Conservation (phyloP, 2,113 vertebrate species). For the Centropus bengalensis region DNA sequence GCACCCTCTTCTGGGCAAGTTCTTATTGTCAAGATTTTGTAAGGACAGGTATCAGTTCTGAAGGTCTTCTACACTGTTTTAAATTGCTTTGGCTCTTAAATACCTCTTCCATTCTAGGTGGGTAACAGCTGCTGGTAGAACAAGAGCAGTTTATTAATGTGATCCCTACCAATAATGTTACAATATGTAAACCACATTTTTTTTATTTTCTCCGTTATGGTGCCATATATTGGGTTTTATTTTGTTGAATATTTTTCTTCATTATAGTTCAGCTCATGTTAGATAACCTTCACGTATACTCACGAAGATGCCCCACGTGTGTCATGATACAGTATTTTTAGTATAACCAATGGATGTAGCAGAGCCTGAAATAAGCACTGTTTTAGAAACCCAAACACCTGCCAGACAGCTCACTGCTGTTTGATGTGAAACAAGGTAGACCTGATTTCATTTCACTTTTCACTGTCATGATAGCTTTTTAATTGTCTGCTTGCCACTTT, state of each 20-base stretch:
- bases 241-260: background rate
- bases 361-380: background rate
- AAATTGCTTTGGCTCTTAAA: background rate
- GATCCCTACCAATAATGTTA: background rate
- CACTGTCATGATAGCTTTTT: background rate
- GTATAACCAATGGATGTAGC: background rate
- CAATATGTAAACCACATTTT: background rate
- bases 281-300: background rate
- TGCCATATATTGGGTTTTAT: background rate
- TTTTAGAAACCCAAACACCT: background rate
- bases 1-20: constrained; percentile 30
- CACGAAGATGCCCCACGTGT: fast-evolving
- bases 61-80: background rate
- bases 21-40: background rate
- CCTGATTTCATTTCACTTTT: background rate
- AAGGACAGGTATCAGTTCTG: background rate
- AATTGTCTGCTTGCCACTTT: background rate
- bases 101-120: background rate
- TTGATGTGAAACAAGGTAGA: background rate
- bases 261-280: background rate
- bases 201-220: background rate
- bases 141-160: background rate
- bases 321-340: background rate
- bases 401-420: background rate
- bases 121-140: background rate